Evolutionary conservation across 2,113 vertebrate species (phyloP).

Genomic region (Prunella fulvescens): DNA sequence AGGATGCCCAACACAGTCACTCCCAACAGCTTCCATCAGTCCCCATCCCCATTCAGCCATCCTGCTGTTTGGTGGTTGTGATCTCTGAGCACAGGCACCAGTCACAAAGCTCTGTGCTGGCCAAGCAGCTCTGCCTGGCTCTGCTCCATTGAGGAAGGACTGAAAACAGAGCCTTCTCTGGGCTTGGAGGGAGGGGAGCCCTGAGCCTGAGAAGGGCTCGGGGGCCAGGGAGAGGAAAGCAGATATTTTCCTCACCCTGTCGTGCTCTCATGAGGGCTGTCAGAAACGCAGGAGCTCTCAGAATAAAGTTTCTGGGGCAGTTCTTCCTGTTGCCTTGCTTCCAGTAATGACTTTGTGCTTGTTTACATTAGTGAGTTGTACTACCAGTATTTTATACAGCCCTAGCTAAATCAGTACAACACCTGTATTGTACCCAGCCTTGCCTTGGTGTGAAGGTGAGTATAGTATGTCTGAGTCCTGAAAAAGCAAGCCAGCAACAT

Average conservation of each 20-base stretch:
- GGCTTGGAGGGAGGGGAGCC: background rate
- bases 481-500: background rate
- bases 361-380: slow-evolving; percentile 41
- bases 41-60: rapidly evolving
- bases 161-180: background rate
- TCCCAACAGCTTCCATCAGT: background rate
- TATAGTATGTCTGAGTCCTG: background rate
- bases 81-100: rapidly evolving
- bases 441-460: background rate
- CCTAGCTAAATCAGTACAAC: background rate
- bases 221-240: background rate
- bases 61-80: rapidly evolving
- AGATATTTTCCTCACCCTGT: background rate
- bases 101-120: background rate
- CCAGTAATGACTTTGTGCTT: background rate
- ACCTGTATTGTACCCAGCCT: background rate
- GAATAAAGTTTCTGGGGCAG: slow-evolving; percentile 24
- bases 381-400: slow-evolving; percentile 41
- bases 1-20: background rate
- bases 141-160: background rate
- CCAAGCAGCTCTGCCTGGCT: slow-evolving; percentile 3
- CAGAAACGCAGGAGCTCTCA: background rate
- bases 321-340: slow-evolving; percentile 45
- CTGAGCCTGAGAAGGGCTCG: background rate
- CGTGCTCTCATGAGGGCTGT: background rate